phyloP scores from a whole-genome alignment of 2,113 vertebrate species.

The Cyanocitta stelleri region DNA sequence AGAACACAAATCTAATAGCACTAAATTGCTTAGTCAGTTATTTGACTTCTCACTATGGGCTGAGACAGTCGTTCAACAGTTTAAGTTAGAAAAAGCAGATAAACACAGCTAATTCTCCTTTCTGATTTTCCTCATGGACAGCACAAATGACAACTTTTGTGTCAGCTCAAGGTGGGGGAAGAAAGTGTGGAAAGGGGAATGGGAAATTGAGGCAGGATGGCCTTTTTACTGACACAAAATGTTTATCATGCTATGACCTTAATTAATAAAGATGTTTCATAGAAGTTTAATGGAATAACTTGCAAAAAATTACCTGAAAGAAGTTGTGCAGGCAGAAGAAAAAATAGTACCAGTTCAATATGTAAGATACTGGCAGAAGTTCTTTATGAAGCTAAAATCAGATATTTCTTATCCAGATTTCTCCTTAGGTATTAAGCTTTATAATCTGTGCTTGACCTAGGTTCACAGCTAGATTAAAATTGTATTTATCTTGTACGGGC shows the following conservation, averaged over 20 bases:
- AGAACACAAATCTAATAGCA: not conserved
- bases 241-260: not conserved
- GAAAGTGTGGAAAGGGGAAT: not conserved
- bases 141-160: not conserved
- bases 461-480: not conserved
- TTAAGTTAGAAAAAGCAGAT: not conserved
- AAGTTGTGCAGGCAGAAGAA: not conserved
- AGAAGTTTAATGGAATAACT: not conserved
- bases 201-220: not conserved
- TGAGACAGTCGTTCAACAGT: not conserved
- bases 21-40: not conserved
- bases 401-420: not conserved
- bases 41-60: not conserved
- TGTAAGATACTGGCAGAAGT: not conserved
- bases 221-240: not conserved
- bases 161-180: not conserved
- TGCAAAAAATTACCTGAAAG: not conserved
- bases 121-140: not conserved
- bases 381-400: not conserved
- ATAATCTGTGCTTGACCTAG: not conserved
- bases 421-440: not conserved
- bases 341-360: not conserved
- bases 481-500: not conserved
- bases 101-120: not conserved
- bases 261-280: not conserved